Evolutionary conservation across 2,113 vertebrate genomes (phyloP).

Genomic region (Poicephalus gulielmi): DNA sequence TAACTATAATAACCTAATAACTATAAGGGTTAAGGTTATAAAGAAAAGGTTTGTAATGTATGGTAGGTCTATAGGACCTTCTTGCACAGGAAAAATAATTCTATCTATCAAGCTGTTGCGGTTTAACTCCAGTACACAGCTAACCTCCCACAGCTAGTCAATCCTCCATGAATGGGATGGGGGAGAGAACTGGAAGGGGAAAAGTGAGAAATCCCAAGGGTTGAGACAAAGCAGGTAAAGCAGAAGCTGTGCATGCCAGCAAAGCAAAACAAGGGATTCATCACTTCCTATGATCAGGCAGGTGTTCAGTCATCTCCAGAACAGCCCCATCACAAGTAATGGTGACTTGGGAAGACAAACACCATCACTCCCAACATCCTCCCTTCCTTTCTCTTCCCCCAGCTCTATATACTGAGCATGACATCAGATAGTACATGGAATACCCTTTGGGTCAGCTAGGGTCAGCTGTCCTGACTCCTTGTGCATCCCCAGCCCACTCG

Average conservation of each 20-base stretch:
- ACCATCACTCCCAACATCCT: rapidly evolving
- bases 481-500: rapidly evolving
- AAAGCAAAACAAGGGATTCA: neutral
- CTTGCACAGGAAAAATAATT: neutral
- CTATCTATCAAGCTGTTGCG: neutral
- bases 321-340: rapidly evolving
- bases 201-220: rapidly evolving
- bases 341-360: neutral
- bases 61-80: neutral
- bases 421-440: neutral
- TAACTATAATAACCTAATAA: too few relatives aligned
- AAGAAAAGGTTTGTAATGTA: neutral
- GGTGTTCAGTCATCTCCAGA: neutral
- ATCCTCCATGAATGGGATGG: rapidly evolving
- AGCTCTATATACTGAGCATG: neutral
- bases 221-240: neutral
- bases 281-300: neutral
- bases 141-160: rapidly evolving
- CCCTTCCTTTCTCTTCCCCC: neutral
- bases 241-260: neutral
- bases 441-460: neutral
- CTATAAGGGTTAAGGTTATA: neutral
- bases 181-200: neutral
- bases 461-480: neutral
- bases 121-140: neutral